A percentile compares a stretch with the other conserved stretches of the same genome.
These are phyloP conservation scores for Empidonax traillii DNA, from an alignment of 2,113 vertebrate genomes.

Conservation along the genomic window DNA sequence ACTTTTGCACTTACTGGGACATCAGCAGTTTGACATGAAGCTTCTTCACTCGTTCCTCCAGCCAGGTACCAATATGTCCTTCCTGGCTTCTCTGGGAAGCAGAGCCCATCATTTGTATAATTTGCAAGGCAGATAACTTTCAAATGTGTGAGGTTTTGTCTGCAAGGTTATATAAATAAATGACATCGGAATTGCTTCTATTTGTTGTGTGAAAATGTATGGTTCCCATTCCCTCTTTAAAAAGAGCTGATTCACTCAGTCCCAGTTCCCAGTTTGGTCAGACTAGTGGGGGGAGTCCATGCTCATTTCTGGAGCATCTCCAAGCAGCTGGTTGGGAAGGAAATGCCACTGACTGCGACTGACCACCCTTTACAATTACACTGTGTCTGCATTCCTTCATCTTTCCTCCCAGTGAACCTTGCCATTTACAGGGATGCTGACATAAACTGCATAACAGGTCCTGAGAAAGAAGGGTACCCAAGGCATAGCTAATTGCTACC, in stretches of 20 bases:
- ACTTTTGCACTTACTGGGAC: accelerated
- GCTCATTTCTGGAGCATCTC: not conserved
- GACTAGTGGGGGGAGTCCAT: accelerated
- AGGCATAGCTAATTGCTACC: not conserved
- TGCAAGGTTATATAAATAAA: not conserved
- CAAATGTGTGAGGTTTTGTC: not conserved
- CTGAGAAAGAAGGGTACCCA: not conserved
- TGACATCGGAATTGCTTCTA: not conserved
- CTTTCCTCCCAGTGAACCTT: not conserved
- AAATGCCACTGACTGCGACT: not conserved
- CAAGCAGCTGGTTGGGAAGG: accelerated
- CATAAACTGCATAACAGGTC: not conserved
- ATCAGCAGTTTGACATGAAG: not conserved
- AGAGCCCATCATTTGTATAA: not conserved
- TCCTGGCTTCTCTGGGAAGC: not conserved
- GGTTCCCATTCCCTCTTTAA: not conserved
- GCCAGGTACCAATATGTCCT: not conserved
- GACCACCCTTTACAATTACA: not conserved
- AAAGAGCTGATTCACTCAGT: not conserved
- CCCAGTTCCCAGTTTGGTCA: not conserved
- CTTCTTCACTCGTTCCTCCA: not conserved
- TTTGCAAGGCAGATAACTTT: not conserved
- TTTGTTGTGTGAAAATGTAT: not conserved
- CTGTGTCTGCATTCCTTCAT: not conserved
- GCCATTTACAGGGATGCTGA: not conserved